Percentiles rank a stretch among this genome's conserved stretches.
Evolutionary conservation across 2,888 invertebrate genomes (phyloP).

Genomic region (Mechanitis mazaeus): DNA sequence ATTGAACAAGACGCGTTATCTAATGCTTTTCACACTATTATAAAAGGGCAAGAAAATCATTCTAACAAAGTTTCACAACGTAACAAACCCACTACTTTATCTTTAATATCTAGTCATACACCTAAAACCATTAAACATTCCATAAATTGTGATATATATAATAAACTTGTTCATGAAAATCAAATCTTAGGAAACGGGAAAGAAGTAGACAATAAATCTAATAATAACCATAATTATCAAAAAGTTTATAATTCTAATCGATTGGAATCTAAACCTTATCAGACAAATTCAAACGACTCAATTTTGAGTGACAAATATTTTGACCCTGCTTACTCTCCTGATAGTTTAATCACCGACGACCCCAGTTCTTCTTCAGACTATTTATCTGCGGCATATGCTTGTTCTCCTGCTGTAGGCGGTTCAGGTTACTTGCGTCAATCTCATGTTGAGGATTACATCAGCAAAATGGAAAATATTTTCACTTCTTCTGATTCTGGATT

Average conservation of each 20-base stretch:
- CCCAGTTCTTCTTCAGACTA: slow-evolving; percentile 67
- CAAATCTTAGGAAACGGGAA: slow-evolving; percentile 12
- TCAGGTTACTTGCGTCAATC: slow-evolving; percentile 43
- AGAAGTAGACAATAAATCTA: slow-evolving; percentile 15
- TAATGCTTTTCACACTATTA: slow-evolving; percentile 68
- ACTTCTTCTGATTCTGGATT: slow-evolving; percentile 68
- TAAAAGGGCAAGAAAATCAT: slow-evolving; percentile 50
- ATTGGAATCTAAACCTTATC: slow-evolving; percentile 30
- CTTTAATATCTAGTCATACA: slow-evolving; percentile 61
- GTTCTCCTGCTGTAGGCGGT: slow-evolving; percentile 48
- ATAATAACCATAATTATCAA: slow-evolving; percentile 14
- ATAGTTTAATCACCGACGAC: slow-evolving; percentile 62
- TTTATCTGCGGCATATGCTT: slow-evolving; percentile 58
- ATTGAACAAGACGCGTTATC: slow-evolving; percentile 73
- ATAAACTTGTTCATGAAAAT: slow-evolving; percentile 22
- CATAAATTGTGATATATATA: slow-evolving; percentile 59
- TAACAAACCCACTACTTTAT: slow-evolving; percentile 57
- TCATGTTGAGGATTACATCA: slow-evolving; percentile 47
- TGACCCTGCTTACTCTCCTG: slow-evolving; percentile 55
- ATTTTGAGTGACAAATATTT: slow-evolving; percentile 36
- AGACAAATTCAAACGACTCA: slow-evolving; percentile 29
- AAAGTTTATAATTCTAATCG: slow-evolving; percentile 25
- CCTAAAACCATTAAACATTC: slow-evolving; percentile 62
- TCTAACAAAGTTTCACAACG: slow-evolving; percentile 40
- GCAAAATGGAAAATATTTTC: slow-evolving; percentile 62